Evolutionary conservation across 1,140 invertebrate species (phyloP).

Genomic region (Ostrea edulis): DNA sequence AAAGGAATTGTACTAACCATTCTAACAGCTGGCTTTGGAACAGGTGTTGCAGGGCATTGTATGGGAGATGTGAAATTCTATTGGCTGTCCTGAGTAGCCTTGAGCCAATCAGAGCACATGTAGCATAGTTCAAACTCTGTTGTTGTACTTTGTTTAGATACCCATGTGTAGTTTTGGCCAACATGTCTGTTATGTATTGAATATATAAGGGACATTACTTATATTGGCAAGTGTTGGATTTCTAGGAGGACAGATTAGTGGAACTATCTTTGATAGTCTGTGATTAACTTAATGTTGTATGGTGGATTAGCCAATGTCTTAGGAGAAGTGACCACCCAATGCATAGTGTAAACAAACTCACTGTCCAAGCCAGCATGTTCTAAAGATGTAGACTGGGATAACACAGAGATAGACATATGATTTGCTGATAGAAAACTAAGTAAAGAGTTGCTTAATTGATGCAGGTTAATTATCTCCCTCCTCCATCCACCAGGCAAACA

Average conservation of each 20-base stretch:
- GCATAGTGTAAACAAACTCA: conserved; percentile 15
- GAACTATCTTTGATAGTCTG: background rate
- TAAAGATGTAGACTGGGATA: background rate
- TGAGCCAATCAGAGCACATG: conserved; percentile 55
- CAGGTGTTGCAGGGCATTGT: conserved; percentile 55
- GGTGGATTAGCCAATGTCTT: background rate
- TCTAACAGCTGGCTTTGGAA: conserved; percentile 34
- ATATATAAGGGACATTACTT: conserved; percentile 14
- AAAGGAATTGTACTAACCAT: conserved; percentile 24
- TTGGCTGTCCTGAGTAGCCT: conserved; percentile 43
- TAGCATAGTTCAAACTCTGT: conserved; percentile 58
- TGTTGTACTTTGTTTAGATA: conserved; percentile 59
- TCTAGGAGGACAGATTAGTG: background rate
- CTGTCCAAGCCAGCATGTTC: conserved; percentile 18
- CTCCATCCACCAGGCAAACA: background rate
- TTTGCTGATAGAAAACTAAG: background rate
- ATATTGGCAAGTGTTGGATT: background rate
- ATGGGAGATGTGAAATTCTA: conserved; percentile 43
- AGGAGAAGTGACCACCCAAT: background rate
- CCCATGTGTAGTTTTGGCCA: conserved; percentile 41
- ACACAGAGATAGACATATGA: conserved; percentile 22
- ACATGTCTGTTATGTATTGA: conserved; percentile 15
- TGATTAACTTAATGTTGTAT: background rate
- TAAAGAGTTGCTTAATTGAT: conserved; percentile 5
- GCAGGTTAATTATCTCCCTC: conserved; percentile 3